Evolutionary conservation across 1,140 invertebrate species (phyloP), one percentile per base, ranked within the genome.

Genomic region (Caenorhabditis inopinata): DNA sequence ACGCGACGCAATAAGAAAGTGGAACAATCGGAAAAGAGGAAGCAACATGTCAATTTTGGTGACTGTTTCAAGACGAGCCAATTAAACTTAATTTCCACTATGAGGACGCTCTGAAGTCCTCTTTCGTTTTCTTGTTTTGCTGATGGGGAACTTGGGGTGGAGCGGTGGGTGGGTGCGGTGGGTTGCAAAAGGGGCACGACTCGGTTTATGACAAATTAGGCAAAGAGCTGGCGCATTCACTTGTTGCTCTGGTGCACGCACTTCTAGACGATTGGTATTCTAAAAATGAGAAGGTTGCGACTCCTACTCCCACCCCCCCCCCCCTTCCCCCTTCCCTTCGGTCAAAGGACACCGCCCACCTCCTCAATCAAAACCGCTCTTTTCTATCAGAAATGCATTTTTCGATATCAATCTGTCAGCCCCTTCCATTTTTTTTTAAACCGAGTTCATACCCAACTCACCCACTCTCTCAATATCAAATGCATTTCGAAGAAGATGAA

Each of bases 141-240:
- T n/a, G 35, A 58, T 9, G n/a, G 58, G 38, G 25, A 38, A 51
- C 23, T 25, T 25, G 49, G 49, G 49, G 49, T 51, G 51, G n/a
- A n/a, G n/a, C n/a, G n/a, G n/a, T n/a, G 51, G 6, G 51, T 11
- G 27, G 12, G 51, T 5, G 9, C 29, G 32, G 32, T 12, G 51
- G 32, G 51, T 27, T 32, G 12, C 25, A 58, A 29, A 32, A 25
- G 51, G 25, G 38, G 38, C 14, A 5, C 38, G 5, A 7, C 38
- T 42, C 32, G 18, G 16, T 58, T 25, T 21, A 25, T 21, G 49
- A 16, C 58, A 68, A 68, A 68, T 68, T 68, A 68, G 58, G 58
- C 32, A 68, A 68, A 68, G 58, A 68, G 58, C 58, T 68, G 58
- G n/a, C n/a, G n/a, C n/a, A n/a, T n/a, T n/a, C n/a, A n/a, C n/a